Evolutionary conservation across 2,113 vertebrate species (phyloP).

Genomic region (Microtus richardsoni): DNA sequence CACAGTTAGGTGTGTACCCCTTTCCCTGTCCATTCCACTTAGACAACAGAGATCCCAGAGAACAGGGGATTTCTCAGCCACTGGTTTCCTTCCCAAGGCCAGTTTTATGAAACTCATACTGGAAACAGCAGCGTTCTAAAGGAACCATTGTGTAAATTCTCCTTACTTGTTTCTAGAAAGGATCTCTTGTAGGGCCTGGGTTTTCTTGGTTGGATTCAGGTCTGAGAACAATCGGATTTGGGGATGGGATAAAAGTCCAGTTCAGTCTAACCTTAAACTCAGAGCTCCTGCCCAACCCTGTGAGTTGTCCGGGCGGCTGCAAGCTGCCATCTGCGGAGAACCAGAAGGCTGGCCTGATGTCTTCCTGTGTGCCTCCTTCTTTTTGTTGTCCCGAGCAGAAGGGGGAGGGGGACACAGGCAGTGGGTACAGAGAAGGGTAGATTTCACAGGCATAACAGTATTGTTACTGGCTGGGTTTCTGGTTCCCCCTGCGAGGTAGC

Average conservation of each 20-base stretch:
- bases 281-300: too few relatives aligned
- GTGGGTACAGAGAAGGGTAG: background rate
- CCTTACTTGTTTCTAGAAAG: background rate
- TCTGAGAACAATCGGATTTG: background rate
- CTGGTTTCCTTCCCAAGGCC: background rate
- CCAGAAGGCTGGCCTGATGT: accelerated
- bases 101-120: background rate
- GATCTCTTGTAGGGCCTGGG: background rate
- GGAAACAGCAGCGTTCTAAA: background rate
- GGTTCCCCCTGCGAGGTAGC: background rate
- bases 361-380: background rate
- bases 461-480: background rate
- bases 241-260: background rate
- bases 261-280: background rate
- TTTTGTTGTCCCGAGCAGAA: background rate
- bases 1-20: background rate
- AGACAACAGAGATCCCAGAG: background rate
- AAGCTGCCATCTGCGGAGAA: accelerated
- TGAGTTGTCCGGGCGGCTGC: accelerated
- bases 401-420: background rate
- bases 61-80: background rate
- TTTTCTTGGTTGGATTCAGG: background rate
- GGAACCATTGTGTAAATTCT: accelerated
- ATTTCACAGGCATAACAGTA: accelerated
- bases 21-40: background rate